These are phyloP conservation scores for Tachina lurida DNA, from an alignment of 2,888 invertebrate genomes.

Conservation along the genomic window DNA sequence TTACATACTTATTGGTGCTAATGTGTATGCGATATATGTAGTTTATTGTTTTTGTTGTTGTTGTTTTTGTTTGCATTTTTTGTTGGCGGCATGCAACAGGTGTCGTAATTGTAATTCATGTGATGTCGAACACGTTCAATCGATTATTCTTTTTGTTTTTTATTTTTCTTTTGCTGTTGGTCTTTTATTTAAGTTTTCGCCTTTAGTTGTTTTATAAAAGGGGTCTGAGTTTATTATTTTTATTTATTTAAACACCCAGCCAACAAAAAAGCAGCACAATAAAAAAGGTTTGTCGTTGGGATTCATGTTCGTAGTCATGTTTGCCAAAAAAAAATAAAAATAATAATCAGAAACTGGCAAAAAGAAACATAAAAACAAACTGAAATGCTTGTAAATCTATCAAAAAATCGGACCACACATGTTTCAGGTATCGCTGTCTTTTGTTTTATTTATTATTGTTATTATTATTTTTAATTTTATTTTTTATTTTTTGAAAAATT, in stretches of 20 bases:
- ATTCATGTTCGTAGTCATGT: conserved; percentile 51
- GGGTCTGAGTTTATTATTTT: conserved; percentile 4
- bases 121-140: conserved; percentile 74
- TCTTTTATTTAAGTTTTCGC: conserved; percentile 24
- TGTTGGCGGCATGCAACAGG: conserved; percentile 70
- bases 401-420: conserved; percentile 71
- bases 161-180: conserved; percentile 13
- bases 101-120: conserved; percentile 72
- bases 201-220: conserved; percentile 31
- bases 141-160: conserved; percentile 67
- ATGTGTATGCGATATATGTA: conserved; percentile 25
- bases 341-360: conserved; percentile 6
- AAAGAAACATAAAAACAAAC: conserved; percentile 37
- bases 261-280: conserved; percentile 39
- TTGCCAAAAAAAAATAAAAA: conserved; percentile 67
- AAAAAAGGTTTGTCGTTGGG: conserved; percentile 69
- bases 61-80: conserved; percentile 19
- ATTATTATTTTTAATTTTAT: no score
- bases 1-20: conserved; percentile 9
- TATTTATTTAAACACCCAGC: conserved; percentile 35
- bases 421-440: conserved; percentile 30
- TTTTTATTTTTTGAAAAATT: conserved; percentile 1
- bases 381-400: conserved; percentile 68
- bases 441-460: conserved; percentile 12
- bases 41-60: conserved; percentile 21